These are phyloP conservation scores for Aromia moschata DNA, from an alignment of 2,888 invertebrate genomes.

Conservation along the genomic window DNA sequence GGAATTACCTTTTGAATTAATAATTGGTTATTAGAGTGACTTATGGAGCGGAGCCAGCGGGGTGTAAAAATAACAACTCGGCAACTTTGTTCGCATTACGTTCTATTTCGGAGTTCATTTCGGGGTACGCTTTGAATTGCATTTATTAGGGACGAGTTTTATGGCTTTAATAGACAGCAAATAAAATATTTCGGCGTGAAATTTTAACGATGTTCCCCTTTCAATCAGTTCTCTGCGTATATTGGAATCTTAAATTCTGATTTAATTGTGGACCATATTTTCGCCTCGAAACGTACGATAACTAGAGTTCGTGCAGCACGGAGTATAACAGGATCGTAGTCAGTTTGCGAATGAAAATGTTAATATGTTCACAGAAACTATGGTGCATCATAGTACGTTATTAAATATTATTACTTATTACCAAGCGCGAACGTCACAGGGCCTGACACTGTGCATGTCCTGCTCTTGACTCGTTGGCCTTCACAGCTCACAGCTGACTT, in stretches of 20 bases:
- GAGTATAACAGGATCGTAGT: no score
- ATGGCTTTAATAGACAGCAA: constrained; percentile 39
- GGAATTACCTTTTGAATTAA: neutral
- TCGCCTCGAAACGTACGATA: no score
- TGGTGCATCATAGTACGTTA: no score
- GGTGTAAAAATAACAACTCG: constrained; percentile 30
- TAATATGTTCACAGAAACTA: no score
- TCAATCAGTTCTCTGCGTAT: constrained; percentile 32
- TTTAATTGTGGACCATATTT: constrained; percentile 17
- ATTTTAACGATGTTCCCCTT: constrained; percentile 42
- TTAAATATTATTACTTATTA: no score
- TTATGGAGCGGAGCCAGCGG: constrained; percentile 13
- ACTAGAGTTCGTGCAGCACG: no score
- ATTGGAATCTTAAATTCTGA: constrained; percentile 18
- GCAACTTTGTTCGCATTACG: constrained; percentile 26
- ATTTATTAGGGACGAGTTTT: constrained; percentile 16
- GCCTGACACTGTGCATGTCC: no score
- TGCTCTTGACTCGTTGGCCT: no score
- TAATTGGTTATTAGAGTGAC: constrained; percentile 20
- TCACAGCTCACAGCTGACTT: no score
- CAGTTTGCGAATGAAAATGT: no score
- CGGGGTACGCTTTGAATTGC: constrained; percentile 23
- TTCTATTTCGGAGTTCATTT: constrained; percentile 29
- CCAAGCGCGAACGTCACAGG: no score
- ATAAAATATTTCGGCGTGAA: constrained; percentile 40